Conservation (phyloP, 2,113 vertebrate species). For the Hiodon tergisus region DNA sequence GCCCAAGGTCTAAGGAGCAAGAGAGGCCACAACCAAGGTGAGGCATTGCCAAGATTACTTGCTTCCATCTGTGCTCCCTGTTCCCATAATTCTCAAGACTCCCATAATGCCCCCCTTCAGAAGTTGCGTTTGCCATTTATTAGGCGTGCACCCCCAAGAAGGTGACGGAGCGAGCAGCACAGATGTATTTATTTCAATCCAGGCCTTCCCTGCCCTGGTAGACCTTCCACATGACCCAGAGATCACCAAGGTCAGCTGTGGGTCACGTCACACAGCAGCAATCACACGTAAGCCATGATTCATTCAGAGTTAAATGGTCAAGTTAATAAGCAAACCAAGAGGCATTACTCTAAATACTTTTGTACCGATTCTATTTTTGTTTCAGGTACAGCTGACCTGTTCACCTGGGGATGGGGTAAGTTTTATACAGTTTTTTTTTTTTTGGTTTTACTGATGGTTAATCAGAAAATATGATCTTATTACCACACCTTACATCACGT, state of each 20-base stretch:
- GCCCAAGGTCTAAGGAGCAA: constrained; percentile 49
- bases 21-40: constrained; percentile 1
- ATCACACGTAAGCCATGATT: constrained; percentile 70
- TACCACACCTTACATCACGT: neutral
- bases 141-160: constrained; percentile 16
- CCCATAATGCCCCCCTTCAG: too few relatives aligned
- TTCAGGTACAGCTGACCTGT: constrained; percentile 78
- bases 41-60: neutral
- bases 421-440: constrained; percentile 30
- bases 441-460: neutral
- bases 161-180: neutral
- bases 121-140: neutral
- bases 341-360: neutral
- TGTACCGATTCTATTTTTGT: constrained; percentile 24
- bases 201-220: constrained; percentile 83
- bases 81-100: too few relatives aligned
- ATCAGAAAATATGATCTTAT: neutral
- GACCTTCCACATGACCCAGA: constrained; percentile 70
- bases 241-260: constrained; percentile 72
- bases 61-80: neutral
- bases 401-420: constrained; percentile 98
- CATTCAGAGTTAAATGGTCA: neutral
- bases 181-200: constrained; percentile 81
- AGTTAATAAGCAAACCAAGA: neutral
- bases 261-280: constrained; percentile 81